phyloP scores from a whole-genome alignment of 1,140 invertebrate species.

The Agraylea sexmaculata region DNA sequence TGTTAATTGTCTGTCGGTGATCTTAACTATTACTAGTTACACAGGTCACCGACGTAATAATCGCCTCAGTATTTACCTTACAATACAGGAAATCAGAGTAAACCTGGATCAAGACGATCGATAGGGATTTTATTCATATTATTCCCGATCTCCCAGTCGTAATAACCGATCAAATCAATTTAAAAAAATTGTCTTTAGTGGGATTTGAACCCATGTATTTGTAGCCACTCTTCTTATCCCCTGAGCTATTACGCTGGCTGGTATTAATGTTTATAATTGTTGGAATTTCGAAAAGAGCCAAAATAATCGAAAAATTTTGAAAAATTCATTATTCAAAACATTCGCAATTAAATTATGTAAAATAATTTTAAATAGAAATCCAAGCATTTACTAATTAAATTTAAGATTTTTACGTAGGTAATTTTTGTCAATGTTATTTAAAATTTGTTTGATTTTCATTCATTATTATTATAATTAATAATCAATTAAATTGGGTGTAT shows the following conservation, averaged over 20 bases:
- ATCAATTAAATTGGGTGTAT: slow-evolving; percentile 1
- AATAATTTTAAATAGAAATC: slow-evolving; percentile 1
- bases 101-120: no score
- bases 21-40: no score
- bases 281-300: neutral
- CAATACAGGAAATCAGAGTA: no score
- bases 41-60: no score
- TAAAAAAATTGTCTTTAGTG: slow-evolving; percentile 3
- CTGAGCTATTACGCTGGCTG: neutral
- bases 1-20: no score
- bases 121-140: no score
- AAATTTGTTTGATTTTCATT: neutral
- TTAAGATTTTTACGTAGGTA: neutral
- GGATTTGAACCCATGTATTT: neutral
- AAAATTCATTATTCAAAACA: neutral
- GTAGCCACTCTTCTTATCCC: neutral
- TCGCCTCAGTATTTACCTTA: no score
- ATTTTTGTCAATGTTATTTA: slow-evolving; percentile 1
- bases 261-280: neutral
- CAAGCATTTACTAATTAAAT: neutral
- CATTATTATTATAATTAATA: no score
- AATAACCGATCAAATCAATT: no score
- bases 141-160: no score
- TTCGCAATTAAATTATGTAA: neutral
- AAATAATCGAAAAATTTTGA: neutral